Evolutionary conservation across 2,888 invertebrate species (phyloP), one percentile per base, ranked within the genome.

Genomic region (Pammene aurita): DNA sequence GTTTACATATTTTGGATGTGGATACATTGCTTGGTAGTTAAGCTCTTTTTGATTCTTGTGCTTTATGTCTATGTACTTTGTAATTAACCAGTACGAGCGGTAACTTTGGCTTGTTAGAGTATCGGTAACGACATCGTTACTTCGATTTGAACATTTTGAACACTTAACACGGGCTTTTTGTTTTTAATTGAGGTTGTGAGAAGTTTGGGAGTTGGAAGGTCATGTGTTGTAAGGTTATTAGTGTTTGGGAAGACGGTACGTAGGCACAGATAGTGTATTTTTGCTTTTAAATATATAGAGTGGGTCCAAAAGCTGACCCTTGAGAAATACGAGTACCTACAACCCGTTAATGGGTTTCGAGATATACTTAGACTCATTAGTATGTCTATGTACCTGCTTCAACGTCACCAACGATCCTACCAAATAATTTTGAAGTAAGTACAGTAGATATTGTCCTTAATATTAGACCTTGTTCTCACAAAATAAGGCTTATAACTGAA

Each of bases 111-210:
- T 87, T 86, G 87, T 89, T 90, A 89, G 85, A 80, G 82, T 74
- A 78, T 81, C 78, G 84, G 81, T 89, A 91, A 92, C 85, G 86
- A 88, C 86, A 81, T 90, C 85, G 87, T 90, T 90, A 89, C 83
- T 74, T 78, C 77, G 77, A 84, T 89, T 89, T 84, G 85, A 81
- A 77, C 83, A 77, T 84, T 89, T 89, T 84, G 85, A 81, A 77
- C 83, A 76, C 83, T 90, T 90, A 90, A 85, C 87, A 79, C 76
- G 64, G 72, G 72, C 77, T 85, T 82, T 86, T 86, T 80, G 79
- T 75, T 83, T 87, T 83, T 88, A 90, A 89, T 90, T 88, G 86
- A 85, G 72, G 72, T 54, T 77, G 77, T 80, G 80, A 77, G 78
- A 81, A 72, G 46, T 64, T 64, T 52, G 16, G 46, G 16, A 18